Conservation (phyloP, 2,113 vertebrate species). For the Psilopsiagon aymara region DNA sequence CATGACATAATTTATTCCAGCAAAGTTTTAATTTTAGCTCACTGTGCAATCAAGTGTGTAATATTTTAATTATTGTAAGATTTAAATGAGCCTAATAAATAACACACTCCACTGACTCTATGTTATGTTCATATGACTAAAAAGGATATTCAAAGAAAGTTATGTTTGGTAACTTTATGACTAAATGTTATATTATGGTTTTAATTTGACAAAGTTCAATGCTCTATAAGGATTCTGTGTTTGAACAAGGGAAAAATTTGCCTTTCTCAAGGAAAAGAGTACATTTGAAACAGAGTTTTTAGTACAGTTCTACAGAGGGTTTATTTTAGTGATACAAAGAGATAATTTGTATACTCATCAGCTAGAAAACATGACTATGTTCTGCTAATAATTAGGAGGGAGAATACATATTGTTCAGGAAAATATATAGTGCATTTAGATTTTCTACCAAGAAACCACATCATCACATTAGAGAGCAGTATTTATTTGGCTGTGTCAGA, state of each 20-base stretch:
- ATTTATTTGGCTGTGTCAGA: neutral
- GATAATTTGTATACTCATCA: neutral
- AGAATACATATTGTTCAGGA: conserved; percentile 29
- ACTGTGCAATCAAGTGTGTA: neutral
- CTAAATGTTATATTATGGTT: neutral
- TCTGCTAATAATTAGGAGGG: conserved; percentile 34
- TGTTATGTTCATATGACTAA: neutral
- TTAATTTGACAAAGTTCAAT: neutral
- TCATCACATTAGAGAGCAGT: neutral
- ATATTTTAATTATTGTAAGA: conserved; percentile 21
- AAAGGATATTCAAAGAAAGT: neutral
- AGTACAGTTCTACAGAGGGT: neutral
- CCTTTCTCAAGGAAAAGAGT: neutral
- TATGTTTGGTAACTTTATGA: neutral
- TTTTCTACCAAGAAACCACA: neutral
- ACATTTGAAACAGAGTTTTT: neutral
- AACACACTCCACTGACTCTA: neutral
- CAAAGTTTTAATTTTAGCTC: conserved; percentile 55
- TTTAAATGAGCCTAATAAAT: neutral
- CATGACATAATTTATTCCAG: conserved; percentile 40
- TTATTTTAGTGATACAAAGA: conserved; percentile 13
- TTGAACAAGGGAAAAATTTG: neutral
- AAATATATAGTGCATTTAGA: neutral
- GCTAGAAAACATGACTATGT: neutral
- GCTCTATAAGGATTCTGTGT: neutral